Percentiles rank a stretch among this genome's conserved stretches.
Evolutionary conservation across 2,113 vertebrate genomes (phyloP).

Genomic region (Spea bombifrons): DNA sequence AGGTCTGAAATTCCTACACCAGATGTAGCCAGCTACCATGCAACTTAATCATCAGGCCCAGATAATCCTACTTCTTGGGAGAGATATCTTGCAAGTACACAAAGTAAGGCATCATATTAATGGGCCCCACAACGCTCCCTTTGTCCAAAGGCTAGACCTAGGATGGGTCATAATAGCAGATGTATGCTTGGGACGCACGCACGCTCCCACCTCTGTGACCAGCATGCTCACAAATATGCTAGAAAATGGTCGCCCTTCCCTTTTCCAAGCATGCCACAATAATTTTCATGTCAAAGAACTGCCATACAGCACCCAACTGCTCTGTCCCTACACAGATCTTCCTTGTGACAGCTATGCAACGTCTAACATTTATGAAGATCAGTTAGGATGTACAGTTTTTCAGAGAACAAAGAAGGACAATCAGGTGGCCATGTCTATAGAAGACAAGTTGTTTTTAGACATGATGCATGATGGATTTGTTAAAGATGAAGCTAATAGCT

Average conservation of each 20-base stretch:
- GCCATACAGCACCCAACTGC: too few relatives aligned
- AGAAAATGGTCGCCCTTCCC: too few relatives aligned
- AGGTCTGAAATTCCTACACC: neutral
- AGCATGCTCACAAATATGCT: too few relatives aligned
- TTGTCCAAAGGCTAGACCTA: neutral
- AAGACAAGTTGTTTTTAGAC: constrained; percentile 2
- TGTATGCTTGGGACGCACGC: too few relatives aligned
- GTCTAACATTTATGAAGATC: neutral
- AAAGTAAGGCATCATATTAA: neutral
- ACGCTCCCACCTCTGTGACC: too few relatives aligned
- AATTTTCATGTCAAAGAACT: too few relatives aligned
- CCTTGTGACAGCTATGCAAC: too few relatives aligned
- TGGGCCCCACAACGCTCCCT: neutral
- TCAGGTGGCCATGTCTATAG: constrained; percentile 9
- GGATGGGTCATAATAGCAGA: neutral
- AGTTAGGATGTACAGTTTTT: neutral
- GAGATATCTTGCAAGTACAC: neutral
- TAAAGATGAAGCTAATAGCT: constrained; percentile 19
- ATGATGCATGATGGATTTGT: neutral
- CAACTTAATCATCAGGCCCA: neutral
- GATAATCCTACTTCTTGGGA: neutral
- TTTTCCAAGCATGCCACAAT: neutral
- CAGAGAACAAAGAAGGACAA: neutral
- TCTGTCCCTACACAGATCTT: too few relatives aligned
- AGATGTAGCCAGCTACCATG: neutral